Evolutionary conservation across 2,888 invertebrate species (phyloP), one percentile per base, ranked within the genome.

Genomic region (Plagodis pulveraria): DNA sequence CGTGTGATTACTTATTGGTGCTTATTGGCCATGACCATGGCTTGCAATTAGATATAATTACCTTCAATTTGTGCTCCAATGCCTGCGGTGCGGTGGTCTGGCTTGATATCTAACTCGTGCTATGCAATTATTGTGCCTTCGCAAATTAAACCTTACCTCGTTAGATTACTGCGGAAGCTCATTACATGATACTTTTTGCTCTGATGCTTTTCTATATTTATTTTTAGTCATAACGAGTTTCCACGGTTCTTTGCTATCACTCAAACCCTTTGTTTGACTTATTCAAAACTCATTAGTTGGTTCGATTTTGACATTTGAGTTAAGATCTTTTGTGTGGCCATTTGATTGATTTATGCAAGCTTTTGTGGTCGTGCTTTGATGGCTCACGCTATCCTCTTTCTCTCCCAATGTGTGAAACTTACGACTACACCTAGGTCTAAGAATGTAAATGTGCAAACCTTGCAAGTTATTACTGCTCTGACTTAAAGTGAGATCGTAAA

Each of bases 1-100:
- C 84, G 86, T 86, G 83, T 83, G 81, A 82, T 83, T 85, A 88
- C 88, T 88, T 91, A 89, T 90, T 89, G 89, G 86, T 91, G 90
- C 89, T 91, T 90, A 91, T 92, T 92, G 89, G 85, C 92, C 92
- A 89, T 92, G 92, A 90, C 92, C 92, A 77, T 92, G 90, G 78
- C 81, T 86, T 66, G 78, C 89, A 89, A 90, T 92, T 92, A 92
- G 87, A 81, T 83, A 81, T 89, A 89, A 92, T 92, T 92, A 91
- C 84, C 86, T 87, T 84, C 87, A 91, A 91, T 92, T 91, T 90
- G 88, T 86, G 76, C 81, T 81, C 79, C 80, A 83, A 86, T 88
- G 88, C 82, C 56, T 88, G 84, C 88, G 86, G 80, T 82, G 85
- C 88, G 86, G 80, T 82, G 85, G 78, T 81, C 86, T 83, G 80